These are phyloP conservation scores for Zeus faber DNA, from an alignment of 2,113 vertebrate genomes.

Conservation along the genomic window DNA sequence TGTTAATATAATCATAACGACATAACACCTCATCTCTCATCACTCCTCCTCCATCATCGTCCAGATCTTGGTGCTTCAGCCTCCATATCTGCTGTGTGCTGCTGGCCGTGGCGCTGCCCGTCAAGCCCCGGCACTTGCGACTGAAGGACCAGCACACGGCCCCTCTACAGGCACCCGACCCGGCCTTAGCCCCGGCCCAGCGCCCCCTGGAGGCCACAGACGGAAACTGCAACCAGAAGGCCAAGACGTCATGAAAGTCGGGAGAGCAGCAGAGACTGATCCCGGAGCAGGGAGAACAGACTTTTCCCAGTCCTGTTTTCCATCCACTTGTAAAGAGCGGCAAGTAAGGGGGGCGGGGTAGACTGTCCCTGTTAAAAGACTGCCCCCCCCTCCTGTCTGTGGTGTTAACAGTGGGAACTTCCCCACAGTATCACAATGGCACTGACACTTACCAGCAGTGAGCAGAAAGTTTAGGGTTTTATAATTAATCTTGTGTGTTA, in stretches of 20 bases:
- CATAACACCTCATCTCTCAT: background rate
- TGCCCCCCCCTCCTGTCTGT: background rate
- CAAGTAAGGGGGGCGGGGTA: conserved; percentile 5
- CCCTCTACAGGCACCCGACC: conserved; percentile 3
- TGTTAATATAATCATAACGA: too few species aligned
- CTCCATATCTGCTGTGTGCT: conserved; percentile 82
- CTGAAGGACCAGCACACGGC: conserved; percentile 29
- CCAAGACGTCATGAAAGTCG: conserved; percentile 68
- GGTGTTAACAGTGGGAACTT: background rate
- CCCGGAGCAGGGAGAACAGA: conserved; percentile 5
- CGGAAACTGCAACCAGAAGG: conserved; percentile 73
- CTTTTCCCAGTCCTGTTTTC: too few species aligned
- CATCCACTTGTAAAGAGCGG: conserved; percentile 16
- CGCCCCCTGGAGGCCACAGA: conserved; percentile 72
- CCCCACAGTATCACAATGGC: background rate
- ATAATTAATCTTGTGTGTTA: background rate
- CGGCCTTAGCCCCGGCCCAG: conserved; percentile 53
- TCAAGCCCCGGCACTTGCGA: conserved; percentile 80
- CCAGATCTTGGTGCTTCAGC: conserved; percentile 88
- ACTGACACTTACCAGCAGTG: background rate
- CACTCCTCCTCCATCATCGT: background rate
- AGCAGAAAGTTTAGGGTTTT: background rate
- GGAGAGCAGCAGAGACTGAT: conserved; percentile 16
- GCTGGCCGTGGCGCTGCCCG: conserved; percentile 79
- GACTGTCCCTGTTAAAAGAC: background rate